phyloP scores from a whole-genome alignment of 2,888 invertebrate genomes.

The Parasteatoda lunata region DNA sequence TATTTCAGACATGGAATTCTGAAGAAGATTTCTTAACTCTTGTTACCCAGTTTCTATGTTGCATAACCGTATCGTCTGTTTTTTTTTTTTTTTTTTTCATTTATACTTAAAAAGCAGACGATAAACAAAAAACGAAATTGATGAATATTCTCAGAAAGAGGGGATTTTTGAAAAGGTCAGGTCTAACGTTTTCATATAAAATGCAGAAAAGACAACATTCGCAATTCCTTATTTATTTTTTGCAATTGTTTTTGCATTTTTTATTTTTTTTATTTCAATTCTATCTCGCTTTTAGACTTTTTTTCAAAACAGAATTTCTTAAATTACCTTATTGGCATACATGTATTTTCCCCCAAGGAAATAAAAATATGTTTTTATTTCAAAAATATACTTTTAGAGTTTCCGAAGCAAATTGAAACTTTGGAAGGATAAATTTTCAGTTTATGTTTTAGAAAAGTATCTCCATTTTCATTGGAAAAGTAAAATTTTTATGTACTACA shows the following conservation, averaged over 20 bases:
- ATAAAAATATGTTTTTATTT: not conserved
- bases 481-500: too few relatives aligned
- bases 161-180: not conserved
- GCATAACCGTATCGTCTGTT: not conserved
- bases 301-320: not conserved
- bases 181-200: not conserved
- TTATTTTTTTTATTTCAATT: not conserved
- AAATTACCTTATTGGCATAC: not conserved
- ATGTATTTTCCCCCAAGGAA: not conserved
- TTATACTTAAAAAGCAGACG: not conserved
- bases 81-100: too few relatives aligned
- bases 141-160: not conserved
- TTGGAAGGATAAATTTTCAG: not conserved
- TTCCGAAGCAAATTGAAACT: not conserved
- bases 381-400: not conserved
- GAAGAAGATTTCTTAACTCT: not conserved
- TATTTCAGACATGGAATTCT: not conserved
- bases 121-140: not conserved
- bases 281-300: not conserved
- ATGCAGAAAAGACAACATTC: not conserved
- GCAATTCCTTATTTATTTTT: not conserved
- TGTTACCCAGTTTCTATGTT: not conserved
- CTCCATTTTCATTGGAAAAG: not conserved
- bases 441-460: not conserved
- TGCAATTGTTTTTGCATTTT: not conserved